Base-by-base conservation (phyloP, 2,888 invertebrate species). In the Yponomeuta evonymella region DNA sequence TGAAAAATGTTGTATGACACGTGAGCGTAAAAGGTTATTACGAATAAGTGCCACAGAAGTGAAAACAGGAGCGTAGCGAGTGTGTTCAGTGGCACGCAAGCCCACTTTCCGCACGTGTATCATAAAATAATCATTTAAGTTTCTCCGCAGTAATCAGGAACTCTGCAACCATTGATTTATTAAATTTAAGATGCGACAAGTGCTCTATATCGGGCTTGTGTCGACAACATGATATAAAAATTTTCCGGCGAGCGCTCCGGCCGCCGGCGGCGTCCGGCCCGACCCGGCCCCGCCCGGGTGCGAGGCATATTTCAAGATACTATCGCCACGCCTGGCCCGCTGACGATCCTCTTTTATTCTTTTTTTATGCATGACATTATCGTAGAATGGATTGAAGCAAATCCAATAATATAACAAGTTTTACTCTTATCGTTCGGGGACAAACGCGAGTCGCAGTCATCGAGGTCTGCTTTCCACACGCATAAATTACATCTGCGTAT, bases 321-420 rank as follows among this genome's bases (percentile, higher is more conserved):
- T 58, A 58, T 58, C 51, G 43, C 43, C 43, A 12, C 51, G 12
- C 51, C 51, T 3, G 51, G 15, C 15, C 51, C 51, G 51, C 15
- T 58, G 15, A 58, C 15, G 43, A 43, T 43, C 43, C 5, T 58
- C 51, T 15, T 58, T 58, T 58, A 15, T 15, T 58, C 15, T 15
- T 58, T 58, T 58, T 58, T 58, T 58, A 58, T 58, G 51, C 51
- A 58, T 58, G 51, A 58, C 51, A 58, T 58, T 58, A 58, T 58
- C 51, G 51, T 58, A 58, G 51, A 58, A 58, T 58, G 51, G 51
- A 58, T 58, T 58, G 51, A 15, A 15, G 51, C 43, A 58, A 58
- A 58, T 58, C 51, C 51, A 58, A 58, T 58, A 58, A 58, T 58
- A 58, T 58, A 58, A 58, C 12, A 58, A 12, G 51, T 58, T 58